Conservation (phyloP, 2,888 invertebrate species). For the Scaptomyza polygonia region DNA sequence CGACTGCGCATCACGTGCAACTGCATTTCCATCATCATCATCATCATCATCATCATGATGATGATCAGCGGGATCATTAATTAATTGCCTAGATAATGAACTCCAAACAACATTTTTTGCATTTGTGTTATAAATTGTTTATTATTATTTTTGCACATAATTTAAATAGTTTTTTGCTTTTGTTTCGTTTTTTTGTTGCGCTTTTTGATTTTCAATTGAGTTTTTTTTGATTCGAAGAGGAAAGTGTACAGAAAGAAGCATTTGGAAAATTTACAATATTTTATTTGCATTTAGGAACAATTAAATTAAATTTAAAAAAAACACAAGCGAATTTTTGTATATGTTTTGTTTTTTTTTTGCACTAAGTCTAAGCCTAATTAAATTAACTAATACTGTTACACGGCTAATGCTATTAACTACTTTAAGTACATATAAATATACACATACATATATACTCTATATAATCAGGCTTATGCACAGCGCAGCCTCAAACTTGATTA, state of each 20-base stretch:
- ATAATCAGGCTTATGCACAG: conserved; percentile 25
- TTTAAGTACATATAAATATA: conserved; percentile 46
- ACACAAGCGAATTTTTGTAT: conserved; percentile 30
- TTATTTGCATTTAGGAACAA: conserved; percentile 70
- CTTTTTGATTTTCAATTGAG: conserved; percentile 30
- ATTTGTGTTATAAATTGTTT: conserved; percentile 77
- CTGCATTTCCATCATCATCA: conserved; percentile 43
- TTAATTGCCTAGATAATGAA: conserved; percentile 23
- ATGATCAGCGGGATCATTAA: conserved; percentile 13
- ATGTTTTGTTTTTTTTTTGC: conserved; percentile 37
- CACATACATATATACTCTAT: conserved; percentile 10
- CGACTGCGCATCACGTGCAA: conserved; percentile 75
- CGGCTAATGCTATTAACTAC: conserved; percentile 53
- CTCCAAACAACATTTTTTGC: conserved; percentile 26
- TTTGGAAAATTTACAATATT: conserved; percentile 65
- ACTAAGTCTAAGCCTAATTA: conserved; percentile 68
- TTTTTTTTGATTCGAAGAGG: not conserved
- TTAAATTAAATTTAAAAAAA: conserved; percentile 45
- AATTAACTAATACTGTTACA: conserved; percentile 79
- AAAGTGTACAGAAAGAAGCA: conserved; percentile 57
- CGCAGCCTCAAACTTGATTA: conserved; percentile 15
- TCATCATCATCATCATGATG: conserved; percentile 15
- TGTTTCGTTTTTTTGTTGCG: conserved; percentile 31
- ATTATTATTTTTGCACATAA: conserved; percentile 77
- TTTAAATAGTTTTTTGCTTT: conserved; percentile 64